Evolutionary conservation across 2,797 vertebrate genomes (phyloP).

Genomic region (Syndactyla subalaris): DNA sequence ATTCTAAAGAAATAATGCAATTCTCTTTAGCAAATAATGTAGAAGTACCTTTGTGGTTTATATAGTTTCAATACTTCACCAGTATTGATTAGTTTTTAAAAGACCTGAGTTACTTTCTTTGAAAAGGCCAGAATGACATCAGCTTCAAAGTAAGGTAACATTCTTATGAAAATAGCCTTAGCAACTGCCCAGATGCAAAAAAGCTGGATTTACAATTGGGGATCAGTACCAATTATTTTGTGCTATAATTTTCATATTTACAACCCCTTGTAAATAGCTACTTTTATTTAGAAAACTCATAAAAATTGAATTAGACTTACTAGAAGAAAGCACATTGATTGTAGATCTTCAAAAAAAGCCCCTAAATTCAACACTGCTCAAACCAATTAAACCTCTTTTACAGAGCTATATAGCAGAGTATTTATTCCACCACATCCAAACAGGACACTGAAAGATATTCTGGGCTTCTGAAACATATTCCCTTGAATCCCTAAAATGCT

Average conservation of each 20-base stretch:
- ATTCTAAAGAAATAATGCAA: slow-evolving; percentile 81
- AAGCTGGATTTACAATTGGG: not conserved
- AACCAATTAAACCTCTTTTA: not conserved
- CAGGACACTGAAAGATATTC: not conserved
- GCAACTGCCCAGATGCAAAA: not conserved
- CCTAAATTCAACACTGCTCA: not conserved
- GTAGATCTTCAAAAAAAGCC: not conserved
- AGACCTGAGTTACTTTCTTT: not conserved
- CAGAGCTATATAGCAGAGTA: not conserved
- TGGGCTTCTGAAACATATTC: not conserved
- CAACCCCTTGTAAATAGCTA: not conserved
- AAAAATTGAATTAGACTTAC: not conserved
- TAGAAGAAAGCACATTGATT: not conserved
- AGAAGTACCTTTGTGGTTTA: not conserved
- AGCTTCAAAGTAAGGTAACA: not conserved
- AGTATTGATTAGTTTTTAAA: not conserved
- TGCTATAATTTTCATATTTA: not conserved
- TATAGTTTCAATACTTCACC: not conserved
- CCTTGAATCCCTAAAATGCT: not conserved
- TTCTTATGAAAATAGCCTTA: not conserved
- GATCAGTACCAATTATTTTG: not conserved
- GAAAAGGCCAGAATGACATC: not conserved
- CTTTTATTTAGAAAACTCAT: not conserved
- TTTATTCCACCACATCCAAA: not conserved
- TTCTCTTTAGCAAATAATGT: not conserved